phyloP scores from a whole-genome alignment of 2,888 invertebrate species.

The Drosophila paranaensis region DNA sequence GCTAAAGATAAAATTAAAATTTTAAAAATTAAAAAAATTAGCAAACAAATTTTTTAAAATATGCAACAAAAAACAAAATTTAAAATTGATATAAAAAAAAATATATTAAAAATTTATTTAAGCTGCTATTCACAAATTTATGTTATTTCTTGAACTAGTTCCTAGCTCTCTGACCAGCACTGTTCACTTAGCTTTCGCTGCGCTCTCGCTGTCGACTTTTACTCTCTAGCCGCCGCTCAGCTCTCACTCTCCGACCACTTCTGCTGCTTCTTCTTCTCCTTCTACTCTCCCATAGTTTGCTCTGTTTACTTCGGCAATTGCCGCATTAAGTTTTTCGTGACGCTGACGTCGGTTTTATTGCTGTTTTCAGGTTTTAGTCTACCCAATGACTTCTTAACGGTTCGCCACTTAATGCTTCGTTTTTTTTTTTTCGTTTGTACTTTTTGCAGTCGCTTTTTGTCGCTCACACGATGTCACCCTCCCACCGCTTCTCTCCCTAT shows the following conservation, averaged over 20 bases:
- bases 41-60: too few species aligned
- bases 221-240: conserved; percentile 59
- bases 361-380: conserved; percentile 67
- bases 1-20: too few species aligned
- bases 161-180: background rate
- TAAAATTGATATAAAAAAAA: background rate
- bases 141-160: background rate
- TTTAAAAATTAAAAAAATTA: too few species aligned
- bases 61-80: too few species aligned
- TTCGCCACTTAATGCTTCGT: conserved; percentile 74
- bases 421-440: conserved; percentile 33
- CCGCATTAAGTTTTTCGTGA: conserved; percentile 43
- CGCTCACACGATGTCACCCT: conserved; percentile 31
- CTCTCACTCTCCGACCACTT: conserved; percentile 29
- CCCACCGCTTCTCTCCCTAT: background rate
- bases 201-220: conserved; percentile 61
- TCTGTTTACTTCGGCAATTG: conserved; percentile 76
- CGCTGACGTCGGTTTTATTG: conserved; percentile 37
- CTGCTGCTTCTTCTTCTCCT: conserved; percentile 11
- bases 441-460: conserved; percentile 15
- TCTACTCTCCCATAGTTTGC: conserved; percentile 46
- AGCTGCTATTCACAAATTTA: too few species aligned
- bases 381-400: conserved; percentile 78
- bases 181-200: conserved; percentile 51
- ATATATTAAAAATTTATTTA: background rate